Percentiles rank a stretch among this genome's conserved stretches.
Evolutionary conservation across 2,888 invertebrate genomes (phyloP).

Genomic region (Hypolimnas misippus): DNA sequence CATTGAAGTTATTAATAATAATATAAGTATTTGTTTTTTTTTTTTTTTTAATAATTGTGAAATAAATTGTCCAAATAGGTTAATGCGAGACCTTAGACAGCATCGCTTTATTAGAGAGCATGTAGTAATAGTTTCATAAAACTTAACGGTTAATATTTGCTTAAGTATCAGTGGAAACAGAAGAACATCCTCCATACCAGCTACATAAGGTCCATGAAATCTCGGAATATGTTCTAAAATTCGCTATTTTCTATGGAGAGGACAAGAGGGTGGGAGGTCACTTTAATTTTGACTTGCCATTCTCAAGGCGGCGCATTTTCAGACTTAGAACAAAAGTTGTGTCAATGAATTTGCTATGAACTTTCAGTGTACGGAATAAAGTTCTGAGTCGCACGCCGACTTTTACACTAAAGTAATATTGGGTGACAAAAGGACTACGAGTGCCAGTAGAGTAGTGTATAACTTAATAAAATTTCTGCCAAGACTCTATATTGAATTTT

Average conservation of each 20-base stretch:
- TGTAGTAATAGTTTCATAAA: conserved; percentile 75
- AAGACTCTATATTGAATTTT: not conserved
- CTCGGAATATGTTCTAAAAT: conserved; percentile 41
- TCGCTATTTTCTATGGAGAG: conserved; percentile 45
- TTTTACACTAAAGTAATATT: conserved; percentile 60
- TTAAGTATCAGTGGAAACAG: conserved; percentile 62
- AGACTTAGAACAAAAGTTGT: conserved; percentile 69
- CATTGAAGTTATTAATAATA: too few species aligned
- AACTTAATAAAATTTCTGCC: not conserved
- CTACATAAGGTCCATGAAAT: conserved; percentile 48
- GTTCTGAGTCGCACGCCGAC: conserved; percentile 51
- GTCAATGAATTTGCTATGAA: conserved; percentile 47
- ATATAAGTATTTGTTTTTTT: too few species aligned
- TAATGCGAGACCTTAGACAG: conserved; percentile 29
- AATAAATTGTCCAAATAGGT: conserved; percentile 9
- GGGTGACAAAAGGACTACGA: conserved; percentile 60
- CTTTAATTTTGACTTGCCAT: conserved; percentile 62
- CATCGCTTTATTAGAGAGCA: conserved; percentile 69
- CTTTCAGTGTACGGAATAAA: conserved; percentile 52
- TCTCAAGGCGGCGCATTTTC: conserved; percentile 63
- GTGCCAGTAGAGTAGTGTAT: conserved; percentile 51
- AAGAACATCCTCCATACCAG: conserved; percentile 49
- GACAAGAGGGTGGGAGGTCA: conserved; percentile 54
- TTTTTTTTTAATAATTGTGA: not conserved
- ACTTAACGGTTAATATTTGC: conserved; percentile 74